Evolutionary conservation across 2,797 vertebrate species (phyloP), one percentile per base, ranked within the genome.

Genomic region (Smutsia gigantea): DNA sequence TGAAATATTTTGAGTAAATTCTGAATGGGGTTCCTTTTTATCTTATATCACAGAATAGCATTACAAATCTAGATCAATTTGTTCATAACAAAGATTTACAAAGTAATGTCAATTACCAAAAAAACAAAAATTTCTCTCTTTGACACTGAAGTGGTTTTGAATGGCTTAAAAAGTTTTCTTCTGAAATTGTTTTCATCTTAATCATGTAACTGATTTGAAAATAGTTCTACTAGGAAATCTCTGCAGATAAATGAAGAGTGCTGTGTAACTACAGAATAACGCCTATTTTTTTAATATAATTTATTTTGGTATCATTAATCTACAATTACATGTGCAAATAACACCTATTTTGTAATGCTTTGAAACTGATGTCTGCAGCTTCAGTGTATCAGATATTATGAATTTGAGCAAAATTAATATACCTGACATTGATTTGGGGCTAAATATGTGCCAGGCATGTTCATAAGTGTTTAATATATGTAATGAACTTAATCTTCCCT

Each of bases 1-100:
- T 75, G 77, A 55, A 94, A 63, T 86, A 66, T 71, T 96, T 82
- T 88, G 9, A 66, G 31, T 88, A 19, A 66, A 37, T 81, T 88
- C 51, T 71, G 19, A 66, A 66, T 39, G 81, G 3, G 7, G 1
- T 78, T 8, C 3, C 15, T 39, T 87, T 86, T 66, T 37, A 31
- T 63, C 23, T 57, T n/a, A 68, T 19, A 31, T 15, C 5, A 68
- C 46, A 92, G 69, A 86, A 89, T 12, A 78, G 59, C 68, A 59
- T 27, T 61, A 55, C 29, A 66, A 92, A 63, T 17, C 10, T 37
- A 77, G 23, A 79, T 90, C 34, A 68, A 19, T 29, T 81, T 81
- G 12, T 75, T 61, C 34, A 7, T 31, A 64, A 64, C 15, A 77
- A 23, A 87, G 46, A 23, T 85, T 78, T 87, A 53, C 18, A 91